These are phyloP conservation scores for Anguilla obscura DNA, from an alignment of 2,797 vertebrate genomes.

Conservation along the genomic window DNA sequence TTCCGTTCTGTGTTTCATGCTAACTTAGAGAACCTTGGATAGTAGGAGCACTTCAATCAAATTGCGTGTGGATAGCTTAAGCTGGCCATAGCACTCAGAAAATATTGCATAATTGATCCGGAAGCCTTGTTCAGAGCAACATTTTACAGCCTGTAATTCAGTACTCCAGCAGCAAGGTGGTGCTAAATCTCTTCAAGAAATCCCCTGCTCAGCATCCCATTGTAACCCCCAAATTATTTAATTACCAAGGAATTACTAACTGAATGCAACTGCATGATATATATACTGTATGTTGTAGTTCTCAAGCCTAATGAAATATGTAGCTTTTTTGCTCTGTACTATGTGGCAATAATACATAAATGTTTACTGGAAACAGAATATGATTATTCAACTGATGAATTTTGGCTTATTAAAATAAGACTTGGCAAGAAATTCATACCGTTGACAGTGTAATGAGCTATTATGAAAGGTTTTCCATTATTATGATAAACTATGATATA, in stretches of 20 bases:
- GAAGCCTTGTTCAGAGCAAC: not conserved
- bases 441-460: too few relatives aligned
- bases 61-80: not conserved
- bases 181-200: not conserved
- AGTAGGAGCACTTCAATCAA: not conserved
- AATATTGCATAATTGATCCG: not conserved
- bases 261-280: not conserved
- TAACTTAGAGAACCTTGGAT: not conserved
- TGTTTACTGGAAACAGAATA: too few relatives aligned
- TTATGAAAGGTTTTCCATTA: too few relatives aligned
- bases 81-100: not conserved
- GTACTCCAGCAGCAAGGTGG: not conserved
- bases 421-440: too few relatives aligned
- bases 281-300: not conserved
- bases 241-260: not conserved
- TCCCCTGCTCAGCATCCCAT: not conserved
- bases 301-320: not conserved
- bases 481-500: too few relatives aligned
- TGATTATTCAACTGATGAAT: too few relatives aligned
- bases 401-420: too few relatives aligned
- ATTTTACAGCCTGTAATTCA: conserved; percentile 5
- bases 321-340: too few relatives aligned
- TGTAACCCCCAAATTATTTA: not conserved
- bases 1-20: not conserved
- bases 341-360: too few relatives aligned